Conservation (phyloP, 2,113 vertebrate genomes). For the Petromus typicus region DNA sequence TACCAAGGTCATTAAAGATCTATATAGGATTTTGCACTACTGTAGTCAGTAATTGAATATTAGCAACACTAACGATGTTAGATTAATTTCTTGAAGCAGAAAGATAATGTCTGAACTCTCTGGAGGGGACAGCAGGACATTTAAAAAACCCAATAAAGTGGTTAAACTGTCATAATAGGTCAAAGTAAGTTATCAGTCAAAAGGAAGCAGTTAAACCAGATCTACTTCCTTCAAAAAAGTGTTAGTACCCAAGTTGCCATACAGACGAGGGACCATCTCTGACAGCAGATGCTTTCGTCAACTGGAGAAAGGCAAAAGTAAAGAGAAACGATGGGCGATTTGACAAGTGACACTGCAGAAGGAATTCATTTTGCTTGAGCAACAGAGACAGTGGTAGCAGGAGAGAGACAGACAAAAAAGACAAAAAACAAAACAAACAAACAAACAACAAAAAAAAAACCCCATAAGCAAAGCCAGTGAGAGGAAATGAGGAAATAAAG, state of each 20-base stretch:
- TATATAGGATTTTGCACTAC: constrained; percentile 13
- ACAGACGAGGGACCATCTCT: neutral
- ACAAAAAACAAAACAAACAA: no score
- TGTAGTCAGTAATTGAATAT: constrained; percentile 46
- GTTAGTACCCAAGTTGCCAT: neutral
- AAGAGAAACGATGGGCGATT: neutral
- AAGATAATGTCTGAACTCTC: no score
- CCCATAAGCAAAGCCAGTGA: neutral
- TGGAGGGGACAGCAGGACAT: neutral
- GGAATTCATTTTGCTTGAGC: neutral
- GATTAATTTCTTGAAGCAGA: neutral
- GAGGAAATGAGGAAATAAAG: neutral
- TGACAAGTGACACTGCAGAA: neutral
- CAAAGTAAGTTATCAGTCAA: neutral
- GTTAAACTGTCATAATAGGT: neutral
- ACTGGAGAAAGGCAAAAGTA: neutral
- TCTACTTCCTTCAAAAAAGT: constrained; percentile 11
- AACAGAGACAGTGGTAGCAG: no score
- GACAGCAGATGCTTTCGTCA: neutral
- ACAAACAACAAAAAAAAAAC: accelerated
- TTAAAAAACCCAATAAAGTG: neutral
- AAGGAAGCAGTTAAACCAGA: constrained; percentile 8
- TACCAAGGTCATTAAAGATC: neutral
- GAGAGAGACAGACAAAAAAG: no score
- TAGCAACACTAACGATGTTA: constrained; percentile 50